These are phyloP conservation scores for Miltochrista miniata DNA, from an alignment of 2,888 invertebrate species.

Conservation along the genomic window DNA sequence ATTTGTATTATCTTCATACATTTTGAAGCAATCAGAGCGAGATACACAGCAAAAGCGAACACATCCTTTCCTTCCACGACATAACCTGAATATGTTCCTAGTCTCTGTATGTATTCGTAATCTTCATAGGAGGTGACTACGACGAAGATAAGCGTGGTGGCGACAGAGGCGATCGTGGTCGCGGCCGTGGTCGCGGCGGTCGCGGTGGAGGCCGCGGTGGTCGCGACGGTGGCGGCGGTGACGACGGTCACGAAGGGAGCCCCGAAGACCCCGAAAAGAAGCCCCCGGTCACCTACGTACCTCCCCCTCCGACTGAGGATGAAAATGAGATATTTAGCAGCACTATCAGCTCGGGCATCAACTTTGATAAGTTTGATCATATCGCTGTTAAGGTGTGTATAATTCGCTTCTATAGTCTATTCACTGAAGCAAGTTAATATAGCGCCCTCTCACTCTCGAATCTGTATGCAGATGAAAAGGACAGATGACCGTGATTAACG, in stretches of 20 bases:
- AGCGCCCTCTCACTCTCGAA: no score
- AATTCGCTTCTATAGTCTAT: background rate
- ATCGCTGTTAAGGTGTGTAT: slow-evolving; percentile 92
- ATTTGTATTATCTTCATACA: no score
- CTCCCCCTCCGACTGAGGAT: slow-evolving; percentile 88
- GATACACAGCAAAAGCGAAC: no score
- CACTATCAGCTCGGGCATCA: slow-evolving; percentile 92
- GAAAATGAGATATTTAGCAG: slow-evolving; percentile 88
- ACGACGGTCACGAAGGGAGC: slow-evolving; percentile 33
- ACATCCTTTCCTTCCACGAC: no score
- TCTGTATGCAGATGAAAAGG: no score
- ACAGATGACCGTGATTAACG: no score
- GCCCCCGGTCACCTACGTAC: slow-evolving; percentile 84
- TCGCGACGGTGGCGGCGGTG: slow-evolving; percentile 33
- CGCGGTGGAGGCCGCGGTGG: slow-evolving; percentile 46
- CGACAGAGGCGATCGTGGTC: slow-evolving; percentile 51
- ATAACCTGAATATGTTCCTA: no score
- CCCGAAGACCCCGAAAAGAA: slow-evolving; percentile 46
- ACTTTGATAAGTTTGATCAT: slow-evolving; percentile 95
- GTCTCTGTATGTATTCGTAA: background rate
- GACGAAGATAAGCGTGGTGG: slow-evolving; percentile 47
- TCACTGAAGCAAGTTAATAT: no score
- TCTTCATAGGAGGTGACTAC: slow-evolving; percentile 18
- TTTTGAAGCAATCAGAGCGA: no score
- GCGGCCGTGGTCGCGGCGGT: slow-evolving; percentile 53